Conservation (phyloP, 1,140 invertebrate species). For the Lamellibrachia luymesi region DNA sequence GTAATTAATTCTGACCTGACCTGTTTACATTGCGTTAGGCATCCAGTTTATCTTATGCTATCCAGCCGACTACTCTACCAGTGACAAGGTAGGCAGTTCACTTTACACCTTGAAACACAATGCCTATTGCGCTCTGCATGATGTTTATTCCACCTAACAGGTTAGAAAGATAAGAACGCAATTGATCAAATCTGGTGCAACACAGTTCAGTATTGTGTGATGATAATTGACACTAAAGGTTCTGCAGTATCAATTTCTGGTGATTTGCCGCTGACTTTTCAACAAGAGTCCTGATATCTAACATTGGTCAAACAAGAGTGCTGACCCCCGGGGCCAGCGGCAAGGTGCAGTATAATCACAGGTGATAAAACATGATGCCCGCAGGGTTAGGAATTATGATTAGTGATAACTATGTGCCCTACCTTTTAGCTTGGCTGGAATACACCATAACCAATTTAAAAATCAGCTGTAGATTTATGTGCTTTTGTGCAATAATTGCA, state of each 20-base stretch:
- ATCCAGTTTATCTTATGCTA: neutral
- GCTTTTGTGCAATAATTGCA: no score
- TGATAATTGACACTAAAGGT: neutral
- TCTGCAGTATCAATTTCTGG: neutral
- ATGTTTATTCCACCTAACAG: neutral
- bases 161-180: neutral
- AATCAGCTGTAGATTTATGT: no score
- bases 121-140: neutral
- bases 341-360: neutral
- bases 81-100: neutral
- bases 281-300: neutral
- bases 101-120: neutral
- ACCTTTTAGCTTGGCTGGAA: neutral
- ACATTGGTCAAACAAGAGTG: neutral
- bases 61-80: neutral
- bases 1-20: conserved; percentile 5
- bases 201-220: neutral
- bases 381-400: neutral
- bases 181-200: neutral
- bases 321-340: neutral
- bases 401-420: neutral
- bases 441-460: neutral
- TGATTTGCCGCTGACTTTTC: neutral
- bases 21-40: neutral
- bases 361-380: neutral